phyloP scores from a whole-genome alignment of 2,113 vertebrate species.

The Irena cyanogastra region DNA sequence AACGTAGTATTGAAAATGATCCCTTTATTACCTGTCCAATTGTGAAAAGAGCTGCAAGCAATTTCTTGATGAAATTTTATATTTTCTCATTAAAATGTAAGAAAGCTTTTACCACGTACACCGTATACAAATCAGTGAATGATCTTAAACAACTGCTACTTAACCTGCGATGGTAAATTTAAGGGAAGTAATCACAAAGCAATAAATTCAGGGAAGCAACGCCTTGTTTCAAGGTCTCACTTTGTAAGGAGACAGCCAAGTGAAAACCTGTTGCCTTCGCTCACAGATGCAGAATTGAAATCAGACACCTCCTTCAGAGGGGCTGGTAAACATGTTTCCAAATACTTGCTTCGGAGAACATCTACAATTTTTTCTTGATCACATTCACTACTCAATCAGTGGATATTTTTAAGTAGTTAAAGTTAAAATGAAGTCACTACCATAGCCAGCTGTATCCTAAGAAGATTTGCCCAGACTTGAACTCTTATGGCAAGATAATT shows the following conservation, averaged over 20 bases:
- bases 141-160: neutral
- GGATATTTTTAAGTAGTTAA: neutral
- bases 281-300: conserved; percentile 71
- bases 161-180: neutral
- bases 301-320: conserved; percentile 17
- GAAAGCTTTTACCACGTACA: neutral
- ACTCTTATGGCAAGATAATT: neutral
- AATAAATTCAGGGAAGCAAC: neutral
- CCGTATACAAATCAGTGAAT: neutral
- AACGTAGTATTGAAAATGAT: neutral
- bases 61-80: neutral
- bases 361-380: neutral
- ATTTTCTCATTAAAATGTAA: neutral
- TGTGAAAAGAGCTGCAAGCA: neutral
- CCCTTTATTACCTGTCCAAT: neutral
- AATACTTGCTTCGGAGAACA: neutral
- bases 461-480: neutral
- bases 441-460: neutral
- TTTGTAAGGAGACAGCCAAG: neutral
- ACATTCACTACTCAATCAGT: neutral
- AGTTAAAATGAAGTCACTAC: neutral
- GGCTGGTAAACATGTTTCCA: neutral
- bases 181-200: neutral
- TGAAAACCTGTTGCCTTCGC: conserved; percentile 74
- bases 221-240: neutral